These are phyloP conservation scores for Hemiprocne comata DNA, from an alignment of 2,113 vertebrate genomes.

Conservation along the genomic window DNA sequence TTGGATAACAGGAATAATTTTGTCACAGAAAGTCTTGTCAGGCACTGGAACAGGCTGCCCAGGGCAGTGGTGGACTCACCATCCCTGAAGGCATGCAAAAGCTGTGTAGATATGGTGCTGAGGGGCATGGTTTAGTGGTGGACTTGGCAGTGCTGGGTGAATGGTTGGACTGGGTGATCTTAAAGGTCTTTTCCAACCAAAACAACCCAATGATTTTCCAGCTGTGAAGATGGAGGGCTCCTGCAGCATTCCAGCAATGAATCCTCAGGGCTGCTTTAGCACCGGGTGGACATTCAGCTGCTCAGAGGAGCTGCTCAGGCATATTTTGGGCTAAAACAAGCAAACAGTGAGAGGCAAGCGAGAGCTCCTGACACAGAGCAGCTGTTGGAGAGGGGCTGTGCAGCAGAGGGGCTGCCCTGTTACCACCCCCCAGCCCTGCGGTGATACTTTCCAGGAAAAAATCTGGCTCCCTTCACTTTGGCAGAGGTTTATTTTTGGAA, in stretches of 20 bases:
- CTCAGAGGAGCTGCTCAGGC: background rate
- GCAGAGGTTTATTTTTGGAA: slow-evolving; percentile 70
- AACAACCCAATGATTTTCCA: background rate
- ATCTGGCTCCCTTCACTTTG: slow-evolving; percentile 31
- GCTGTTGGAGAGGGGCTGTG: background rate
- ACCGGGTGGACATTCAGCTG: background rate
- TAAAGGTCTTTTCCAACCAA: no score
- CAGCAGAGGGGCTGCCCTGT: background rate
- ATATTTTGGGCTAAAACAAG: background rate
- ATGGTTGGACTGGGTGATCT: no score
- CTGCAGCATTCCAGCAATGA: accelerated
- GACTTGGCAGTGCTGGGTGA: no score
- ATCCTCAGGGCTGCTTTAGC: background rate
- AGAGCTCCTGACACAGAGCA: background rate
- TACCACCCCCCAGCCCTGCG: accelerated
- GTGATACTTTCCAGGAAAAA: slow-evolving; percentile 55
- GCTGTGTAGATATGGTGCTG: no score
- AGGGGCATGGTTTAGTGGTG: no score
- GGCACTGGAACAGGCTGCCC: no score
- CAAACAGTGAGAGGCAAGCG: background rate
- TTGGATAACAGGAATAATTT: no score
- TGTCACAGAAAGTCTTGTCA: no score
- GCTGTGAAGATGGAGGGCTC: background rate
- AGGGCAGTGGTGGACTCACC: no score
- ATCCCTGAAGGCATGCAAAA: no score